A percentile compares a stretch with the other conserved stretches of the same genome.
Conservation (phyloP, 2,888 invertebrate genomes). For the Harpagoxenus sublaevis region DNA sequence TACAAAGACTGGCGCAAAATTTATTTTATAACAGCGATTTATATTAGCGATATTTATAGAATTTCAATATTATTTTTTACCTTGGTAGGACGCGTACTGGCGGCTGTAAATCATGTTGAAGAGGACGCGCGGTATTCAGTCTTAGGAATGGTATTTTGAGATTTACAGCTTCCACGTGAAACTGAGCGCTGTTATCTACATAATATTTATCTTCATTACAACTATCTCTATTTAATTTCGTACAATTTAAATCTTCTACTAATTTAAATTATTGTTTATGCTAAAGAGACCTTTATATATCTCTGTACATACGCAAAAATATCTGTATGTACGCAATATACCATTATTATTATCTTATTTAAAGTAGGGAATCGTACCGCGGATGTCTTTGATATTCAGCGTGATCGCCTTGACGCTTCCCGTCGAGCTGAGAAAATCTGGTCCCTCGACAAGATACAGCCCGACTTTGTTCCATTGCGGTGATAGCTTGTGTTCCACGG, state of each 20-base stretch:
- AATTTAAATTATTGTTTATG: background rate
- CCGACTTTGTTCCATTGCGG: constrained; percentile 83
- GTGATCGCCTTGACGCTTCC: constrained; percentile 75
- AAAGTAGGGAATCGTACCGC: constrained; percentile 7
- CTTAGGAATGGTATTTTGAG: constrained; percentile 73
- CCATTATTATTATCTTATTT: constrained; percentile 46
- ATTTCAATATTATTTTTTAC: constrained; percentile 65
- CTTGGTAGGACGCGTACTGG: constrained; percentile 82
- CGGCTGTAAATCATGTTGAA: constrained; percentile 56
- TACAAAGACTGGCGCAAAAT: background rate
- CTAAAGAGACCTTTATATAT: background rate
- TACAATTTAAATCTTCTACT: background rate
- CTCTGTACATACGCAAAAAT: background rate
- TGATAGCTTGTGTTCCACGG: constrained; percentile 80
- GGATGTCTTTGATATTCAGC: constrained; percentile 70
- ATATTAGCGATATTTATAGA: background rate
- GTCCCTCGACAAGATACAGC: constrained; percentile 76
- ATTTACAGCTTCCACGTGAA: constrained; percentile 71
- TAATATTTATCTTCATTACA: constrained; percentile 34
- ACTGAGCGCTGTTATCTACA: constrained; percentile 64
- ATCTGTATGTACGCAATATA: background rate
- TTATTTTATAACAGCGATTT: background rate
- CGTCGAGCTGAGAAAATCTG: constrained; percentile 76
- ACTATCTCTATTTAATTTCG: background rate
- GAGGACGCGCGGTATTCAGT: constrained; percentile 64